These are phyloP conservation scores for Sylvilagus floridanus DNA, from an alignment of 2,797 vertebrate species.

Conservation along the genomic window DNA sequence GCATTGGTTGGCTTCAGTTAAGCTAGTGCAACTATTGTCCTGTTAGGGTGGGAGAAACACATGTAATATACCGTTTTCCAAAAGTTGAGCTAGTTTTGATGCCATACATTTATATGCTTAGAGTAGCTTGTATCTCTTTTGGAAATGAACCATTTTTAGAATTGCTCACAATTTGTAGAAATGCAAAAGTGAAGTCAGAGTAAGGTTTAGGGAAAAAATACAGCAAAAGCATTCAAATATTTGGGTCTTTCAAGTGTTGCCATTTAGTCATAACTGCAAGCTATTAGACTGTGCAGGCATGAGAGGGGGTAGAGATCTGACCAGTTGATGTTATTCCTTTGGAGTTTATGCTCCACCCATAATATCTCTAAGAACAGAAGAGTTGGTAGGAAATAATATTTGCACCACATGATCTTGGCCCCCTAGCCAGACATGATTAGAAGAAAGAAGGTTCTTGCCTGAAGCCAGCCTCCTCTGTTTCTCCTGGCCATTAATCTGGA, in stretches of 20 bases:
- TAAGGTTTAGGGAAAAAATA: constrained; percentile 5
- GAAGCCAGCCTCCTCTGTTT: constrained; percentile 56
- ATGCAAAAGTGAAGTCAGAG: constrained; percentile 38
- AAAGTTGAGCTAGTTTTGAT: constrained; percentile 39
- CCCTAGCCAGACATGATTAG: constrained; percentile 61
- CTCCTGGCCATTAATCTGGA: constrained; percentile 68
- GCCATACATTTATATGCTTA: constrained; percentile 25
- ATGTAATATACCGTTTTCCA: background rate
- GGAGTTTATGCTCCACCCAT: background rate
- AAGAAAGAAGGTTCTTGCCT: constrained; percentile 44
- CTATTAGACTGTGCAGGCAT: background rate
- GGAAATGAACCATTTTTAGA: constrained; percentile 21
- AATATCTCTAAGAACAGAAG: constrained; percentile 51
- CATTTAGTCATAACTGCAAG: constrained; percentile 35
- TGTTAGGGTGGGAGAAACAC: constrained; percentile 7
- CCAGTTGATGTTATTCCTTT: constrained; percentile 45
- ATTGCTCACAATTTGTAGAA: constrained; percentile 55
- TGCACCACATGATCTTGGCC: background rate
- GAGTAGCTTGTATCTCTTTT: constrained; percentile 51
- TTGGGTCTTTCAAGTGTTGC: constrained; percentile 31
- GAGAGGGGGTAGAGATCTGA: background rate
- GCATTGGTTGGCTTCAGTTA: constrained; percentile 28
- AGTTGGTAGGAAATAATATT: constrained; percentile 29
- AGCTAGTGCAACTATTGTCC: background rate
- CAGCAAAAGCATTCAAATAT: background rate